These are phyloP conservation scores for Lacanobia wlatinum DNA, from an alignment of 2,888 invertebrate species.

Conservation along the genomic window DNA sequence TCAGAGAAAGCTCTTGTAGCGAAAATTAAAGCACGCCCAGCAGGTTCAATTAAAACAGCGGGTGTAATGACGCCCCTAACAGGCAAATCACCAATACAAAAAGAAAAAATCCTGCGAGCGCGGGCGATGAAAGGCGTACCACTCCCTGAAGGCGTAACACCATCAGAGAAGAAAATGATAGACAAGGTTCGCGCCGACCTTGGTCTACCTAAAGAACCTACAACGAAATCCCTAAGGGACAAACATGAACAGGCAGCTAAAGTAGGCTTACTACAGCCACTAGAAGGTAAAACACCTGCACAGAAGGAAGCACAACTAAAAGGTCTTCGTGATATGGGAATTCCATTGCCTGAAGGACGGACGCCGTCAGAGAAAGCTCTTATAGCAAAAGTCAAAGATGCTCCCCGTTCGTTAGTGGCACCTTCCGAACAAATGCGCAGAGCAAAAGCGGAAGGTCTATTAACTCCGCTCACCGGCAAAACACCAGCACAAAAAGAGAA, in stretches of 20 bases:
- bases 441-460: conserved; percentile 24
- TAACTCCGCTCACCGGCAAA: conserved; percentile 31
- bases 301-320: conserved; percentile 63
- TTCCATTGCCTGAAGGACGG: conserved; percentile 67
- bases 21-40: neutral
- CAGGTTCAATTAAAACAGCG: neutral
- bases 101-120: conserved; percentile 17
- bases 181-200: conserved; percentile 58
- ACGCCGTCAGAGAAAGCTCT: conserved; percentile 63
- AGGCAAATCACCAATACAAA: conserved; percentile 22
- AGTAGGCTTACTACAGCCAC: conserved; percentile 60
- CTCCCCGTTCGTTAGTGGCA: neutral
- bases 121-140: conserved; percentile 50
- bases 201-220: conserved; percentile 58
- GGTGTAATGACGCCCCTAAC: neutral
- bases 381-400: conserved; percentile 18
- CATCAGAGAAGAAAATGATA: conserved; percentile 63
- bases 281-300: conserved; percentile 58
- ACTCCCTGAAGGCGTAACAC: conserved; percentile 46
- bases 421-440: conserved; percentile 13
- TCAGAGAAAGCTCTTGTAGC: conserved; percentile 15
- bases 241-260: conserved; percentile 57
- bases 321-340: conserved; percentile 59
- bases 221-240: conserved; percentile 41
- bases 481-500: conserved; percentile 55